These are phyloP conservation scores for Parasteatoda tepidariorum DNA, from an alignment of 1,140 invertebrate species.

Conservation along the genomic window DNA sequence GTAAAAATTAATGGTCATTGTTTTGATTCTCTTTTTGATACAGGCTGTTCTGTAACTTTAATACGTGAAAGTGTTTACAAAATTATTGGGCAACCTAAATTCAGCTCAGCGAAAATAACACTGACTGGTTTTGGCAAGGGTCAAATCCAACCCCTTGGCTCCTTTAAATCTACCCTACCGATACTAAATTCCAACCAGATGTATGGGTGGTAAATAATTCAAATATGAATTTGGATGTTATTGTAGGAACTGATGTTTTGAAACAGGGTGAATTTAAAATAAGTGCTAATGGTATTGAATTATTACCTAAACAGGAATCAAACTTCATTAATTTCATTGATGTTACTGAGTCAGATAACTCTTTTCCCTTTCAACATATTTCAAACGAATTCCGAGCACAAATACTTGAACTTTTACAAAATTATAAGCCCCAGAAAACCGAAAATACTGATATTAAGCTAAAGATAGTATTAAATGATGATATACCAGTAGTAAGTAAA, in stretches of 20 bases:
- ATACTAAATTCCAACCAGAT: background rate
- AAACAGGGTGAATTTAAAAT: background rate
- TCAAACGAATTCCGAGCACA: background rate
- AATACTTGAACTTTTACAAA: background rate
- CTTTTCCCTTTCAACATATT: background rate
- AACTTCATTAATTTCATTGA: background rate
- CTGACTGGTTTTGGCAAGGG: background rate
- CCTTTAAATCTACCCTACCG: background rate
- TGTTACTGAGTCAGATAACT: background rate
- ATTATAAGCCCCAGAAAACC: background rate
- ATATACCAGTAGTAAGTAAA: background rate
- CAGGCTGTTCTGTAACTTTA: background rate
- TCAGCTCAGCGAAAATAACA: background rate
- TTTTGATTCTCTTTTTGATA: background rate
- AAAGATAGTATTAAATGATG: background rate
- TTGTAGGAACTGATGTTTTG: background rate
- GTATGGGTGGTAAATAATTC: background rate
- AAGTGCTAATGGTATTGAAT: background rate
- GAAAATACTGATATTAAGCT: background rate
- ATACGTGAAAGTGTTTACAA: background rate
- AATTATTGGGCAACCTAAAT: background rate
- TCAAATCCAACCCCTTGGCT: background rate
- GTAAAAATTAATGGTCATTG: background rate
- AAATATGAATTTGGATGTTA: background rate
- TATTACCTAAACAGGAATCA: background rate